Base-by-base conservation (phyloP, 2,888 invertebrate species). In the Chymomyza amoena region DNA sequence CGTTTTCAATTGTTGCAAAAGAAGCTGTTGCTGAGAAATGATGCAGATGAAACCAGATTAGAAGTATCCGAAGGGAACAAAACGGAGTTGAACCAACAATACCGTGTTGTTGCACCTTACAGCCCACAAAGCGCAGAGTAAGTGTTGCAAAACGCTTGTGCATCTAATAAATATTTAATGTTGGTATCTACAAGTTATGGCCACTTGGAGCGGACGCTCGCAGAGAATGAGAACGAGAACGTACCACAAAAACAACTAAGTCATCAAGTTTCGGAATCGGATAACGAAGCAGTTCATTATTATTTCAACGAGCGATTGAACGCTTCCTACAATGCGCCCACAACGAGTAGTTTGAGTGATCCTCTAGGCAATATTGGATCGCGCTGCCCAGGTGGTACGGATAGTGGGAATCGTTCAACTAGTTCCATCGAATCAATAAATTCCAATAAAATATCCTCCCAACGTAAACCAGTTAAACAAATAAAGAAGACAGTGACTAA, bases 121-220 rank as follows among this genome's bases (percentile, higher is more conserved):
- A 93, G 97, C 77, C 96, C 97, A 59, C 94, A 94, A 90, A 95
- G 96, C 45, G 94, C 95, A 0, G 94, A 94, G 13, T 96, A 96
- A 90, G 93, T 96, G 79, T 91, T 95, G 78, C 96, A 96, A 80
- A 95, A 95, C 80, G 92, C 94, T 32, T 32, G 6, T 32, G 68
- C 93, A 93, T 13, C 39, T 10, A 3, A 45, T 45, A 13, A 45
- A 45, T 45, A 45, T 45, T 15, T 13, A 45, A 45, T 45, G 13
- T 6, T 45, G 7, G 4, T 13, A 45, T 45, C 4, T 13, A 45
- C 10, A 45, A 45, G 39, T 45, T 13, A 10, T 45, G 39, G 13
- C 13, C 56, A 95, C 5, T 15, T 57, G 57, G 57, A 28, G 6
- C 20, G n/a, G 28, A 9, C 18, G 28, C 18, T 6, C 25, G 5